phyloP scores from a whole-genome alignment of 2,113 vertebrate species.

The Podilymbus podiceps region DNA sequence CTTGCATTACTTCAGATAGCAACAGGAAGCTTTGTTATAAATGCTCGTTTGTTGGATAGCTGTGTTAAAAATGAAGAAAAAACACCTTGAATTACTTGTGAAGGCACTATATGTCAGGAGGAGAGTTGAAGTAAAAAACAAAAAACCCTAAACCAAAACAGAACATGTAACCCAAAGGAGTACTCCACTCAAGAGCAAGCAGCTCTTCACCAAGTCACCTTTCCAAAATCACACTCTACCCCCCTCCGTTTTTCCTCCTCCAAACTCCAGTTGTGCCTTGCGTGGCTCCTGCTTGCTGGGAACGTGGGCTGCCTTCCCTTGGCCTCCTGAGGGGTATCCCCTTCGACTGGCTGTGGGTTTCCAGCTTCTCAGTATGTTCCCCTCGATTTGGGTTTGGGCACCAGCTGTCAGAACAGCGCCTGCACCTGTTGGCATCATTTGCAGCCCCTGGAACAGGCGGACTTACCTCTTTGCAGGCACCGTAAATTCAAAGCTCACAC shows the following conservation, averaged over 20 bases:
- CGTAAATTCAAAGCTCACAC: background rate
- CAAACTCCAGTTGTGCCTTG: background rate
- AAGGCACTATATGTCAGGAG: background rate
- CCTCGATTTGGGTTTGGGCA: background rate
- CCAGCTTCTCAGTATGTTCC: background rate
- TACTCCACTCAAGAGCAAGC: background rate
- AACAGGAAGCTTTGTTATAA: background rate
- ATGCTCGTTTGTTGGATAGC: background rate
- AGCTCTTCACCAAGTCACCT: background rate
- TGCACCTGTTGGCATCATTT: background rate
- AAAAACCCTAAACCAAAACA: background rate
- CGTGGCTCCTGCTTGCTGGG: background rate
- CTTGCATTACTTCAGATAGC: background rate
- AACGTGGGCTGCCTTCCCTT: background rate
- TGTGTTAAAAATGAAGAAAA: background rate
- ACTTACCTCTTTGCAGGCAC: background rate
- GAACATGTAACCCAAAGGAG: background rate
- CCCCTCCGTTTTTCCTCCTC: rapidly evolving
- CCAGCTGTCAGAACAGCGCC: background rate
- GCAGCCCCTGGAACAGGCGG: background rate
- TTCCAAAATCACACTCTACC: background rate
- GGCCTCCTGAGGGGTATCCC: background rate
- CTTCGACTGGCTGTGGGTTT: background rate
- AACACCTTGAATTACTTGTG: background rate
- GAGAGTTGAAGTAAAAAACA: background rate